These are phyloP conservation scores for Malurus splendens DNA, from an alignment of 2,797 vertebrate genomes.

Conservation along the genomic window DNA sequence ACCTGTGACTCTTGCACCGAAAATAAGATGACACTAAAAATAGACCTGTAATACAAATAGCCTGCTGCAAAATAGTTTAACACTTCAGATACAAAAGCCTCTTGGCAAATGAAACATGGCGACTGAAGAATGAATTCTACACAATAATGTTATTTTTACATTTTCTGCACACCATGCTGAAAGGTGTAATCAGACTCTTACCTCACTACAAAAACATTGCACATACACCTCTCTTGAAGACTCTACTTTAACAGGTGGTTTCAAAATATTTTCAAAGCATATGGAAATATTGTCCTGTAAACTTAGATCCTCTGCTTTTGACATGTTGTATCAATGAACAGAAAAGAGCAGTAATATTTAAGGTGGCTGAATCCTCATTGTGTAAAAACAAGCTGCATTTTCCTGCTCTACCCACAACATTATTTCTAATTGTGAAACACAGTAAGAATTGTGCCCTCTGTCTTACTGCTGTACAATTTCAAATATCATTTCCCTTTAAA, in stretches of 20 bases:
- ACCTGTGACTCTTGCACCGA: neutral
- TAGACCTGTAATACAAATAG: neutral
- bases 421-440: constrained; percentile 30
- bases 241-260: constrained; percentile 6
- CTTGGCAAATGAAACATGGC: neutral
- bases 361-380: constrained; percentile 40
- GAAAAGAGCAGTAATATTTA: constrained; percentile 17
- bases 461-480: neutral
- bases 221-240: neutral
- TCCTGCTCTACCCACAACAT: neutral
- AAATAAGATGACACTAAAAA: constrained; percentile 10
- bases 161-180: neutral
- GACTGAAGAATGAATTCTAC: neutral
- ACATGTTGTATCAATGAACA: neutral
- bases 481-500: neutral
- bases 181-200: neutral
- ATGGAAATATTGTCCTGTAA: neutral
- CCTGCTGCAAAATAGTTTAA: neutral
- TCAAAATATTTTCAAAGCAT: constrained; percentile 1
- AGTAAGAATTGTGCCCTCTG: neutral
- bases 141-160: neutral
- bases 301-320: neutral
- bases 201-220: neutral
- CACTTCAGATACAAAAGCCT: neutral
- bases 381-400: constrained; percentile 61